Evolutionary conservation across 1,140 invertebrate genomes (phyloP).

Genomic region (Drosophila trapezifrons): DNA sequence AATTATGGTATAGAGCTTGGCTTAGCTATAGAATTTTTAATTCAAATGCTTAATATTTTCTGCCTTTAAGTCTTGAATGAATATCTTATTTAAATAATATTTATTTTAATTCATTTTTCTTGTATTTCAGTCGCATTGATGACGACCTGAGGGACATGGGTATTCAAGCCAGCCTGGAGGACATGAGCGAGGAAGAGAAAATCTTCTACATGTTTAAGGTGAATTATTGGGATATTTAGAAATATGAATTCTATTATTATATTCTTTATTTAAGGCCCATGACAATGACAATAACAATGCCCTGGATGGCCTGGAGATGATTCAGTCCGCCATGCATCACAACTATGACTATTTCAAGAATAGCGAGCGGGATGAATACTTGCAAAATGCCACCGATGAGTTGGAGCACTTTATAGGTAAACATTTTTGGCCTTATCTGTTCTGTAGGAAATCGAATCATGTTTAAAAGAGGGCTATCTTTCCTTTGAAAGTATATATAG

Average conservation of each 20-base stretch:
- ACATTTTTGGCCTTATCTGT: background rate
- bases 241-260: too few relatives aligned
- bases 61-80: too few relatives aligned
- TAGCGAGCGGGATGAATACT: conserved; percentile 62
- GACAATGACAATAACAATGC: conserved; percentile 89
- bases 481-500: too few relatives aligned
- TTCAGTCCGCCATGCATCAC: conserved; percentile 87
- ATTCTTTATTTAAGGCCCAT: conserved; percentile 85
- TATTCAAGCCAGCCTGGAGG: conserved; percentile 80
- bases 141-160: conserved; percentile 75
- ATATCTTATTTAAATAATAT: background rate
- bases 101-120: background rate
- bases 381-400: conserved; percentile 76
- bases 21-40: background rate
- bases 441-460: background rate
- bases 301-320: conserved; percentile 91
- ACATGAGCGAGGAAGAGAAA: conserved; percentile 89
- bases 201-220: conserved; percentile 88
- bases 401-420: conserved; percentile 80
- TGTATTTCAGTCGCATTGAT: conserved; percentile 69
- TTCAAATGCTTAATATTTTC: background rate
- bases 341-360: conserved; percentile 78
- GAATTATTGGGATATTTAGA: background rate
- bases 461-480: too few relatives aligned
- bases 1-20: too few relatives aligned